These are phyloP conservation scores for Pitta sordida DNA, from an alignment of 2,113 vertebrate genomes.

Conservation along the genomic window DNA sequence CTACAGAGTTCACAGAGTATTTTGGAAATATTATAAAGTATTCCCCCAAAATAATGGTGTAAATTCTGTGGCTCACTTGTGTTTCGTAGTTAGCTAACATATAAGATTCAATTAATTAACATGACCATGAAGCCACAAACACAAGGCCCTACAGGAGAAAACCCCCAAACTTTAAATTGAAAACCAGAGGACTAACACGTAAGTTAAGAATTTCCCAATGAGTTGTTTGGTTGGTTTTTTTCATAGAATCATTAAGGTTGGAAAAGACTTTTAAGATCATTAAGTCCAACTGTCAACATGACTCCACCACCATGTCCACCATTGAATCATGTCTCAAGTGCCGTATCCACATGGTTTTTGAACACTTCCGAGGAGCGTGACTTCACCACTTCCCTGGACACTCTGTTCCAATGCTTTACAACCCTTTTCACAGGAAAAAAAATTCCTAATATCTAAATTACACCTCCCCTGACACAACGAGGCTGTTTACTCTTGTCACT, in stretches of 20 bases:
- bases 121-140: background rate
- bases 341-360: background rate
- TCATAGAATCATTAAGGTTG: background rate
- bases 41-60: too few species aligned
- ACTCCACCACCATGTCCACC: background rate
- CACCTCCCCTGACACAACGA: background rate
- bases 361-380: background rate
- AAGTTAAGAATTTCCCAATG: background rate
- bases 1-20: too few species aligned
- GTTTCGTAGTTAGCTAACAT: too few species aligned
- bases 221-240: background rate
- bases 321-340: background rate
- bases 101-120: background rate
- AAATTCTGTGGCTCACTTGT: too few species aligned
- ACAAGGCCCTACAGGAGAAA: background rate
- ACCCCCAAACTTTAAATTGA: background rate
- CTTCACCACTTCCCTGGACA: background rate
- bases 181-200: background rate
- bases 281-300: background rate
- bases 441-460: background rate
- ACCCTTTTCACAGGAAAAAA: background rate
- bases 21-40: too few species aligned
- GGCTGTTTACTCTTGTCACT: background rate
- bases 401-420: background rate
- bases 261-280: background rate